Evolutionary conservation across 2,113 vertebrate genomes (phyloP).

Genomic region (zebrafish (Danio rerio)): DNA sequence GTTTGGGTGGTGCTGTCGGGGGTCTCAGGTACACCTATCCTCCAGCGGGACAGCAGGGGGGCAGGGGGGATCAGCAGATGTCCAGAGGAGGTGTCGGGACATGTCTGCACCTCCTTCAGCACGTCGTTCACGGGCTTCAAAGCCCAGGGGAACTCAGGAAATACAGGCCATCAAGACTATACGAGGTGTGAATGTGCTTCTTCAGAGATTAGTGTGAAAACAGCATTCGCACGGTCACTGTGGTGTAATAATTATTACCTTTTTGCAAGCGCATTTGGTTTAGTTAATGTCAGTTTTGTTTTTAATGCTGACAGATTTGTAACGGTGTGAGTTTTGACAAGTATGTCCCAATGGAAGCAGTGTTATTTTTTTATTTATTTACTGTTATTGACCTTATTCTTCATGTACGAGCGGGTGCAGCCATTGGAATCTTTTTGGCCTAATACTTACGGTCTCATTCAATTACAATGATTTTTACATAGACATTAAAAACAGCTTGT

Average conservation of each 20-base stretch:
- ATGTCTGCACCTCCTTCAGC: constrained; percentile 53
- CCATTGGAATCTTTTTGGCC: too few species aligned
- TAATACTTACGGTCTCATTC: too few species aligned
- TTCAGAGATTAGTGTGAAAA: background rate
- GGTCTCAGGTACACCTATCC: constrained; percentile 30
- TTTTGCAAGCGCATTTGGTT: background rate
- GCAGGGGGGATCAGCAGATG: constrained; percentile 12
- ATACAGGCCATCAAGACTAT: background rate
- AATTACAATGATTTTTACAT: too few species aligned
- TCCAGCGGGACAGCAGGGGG: background rate
- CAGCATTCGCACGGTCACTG: background rate
- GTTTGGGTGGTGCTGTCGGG: background rate
- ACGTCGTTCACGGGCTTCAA: constrained; percentile 67
- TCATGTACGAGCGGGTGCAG: too few species aligned
- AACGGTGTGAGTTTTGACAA: background rate
- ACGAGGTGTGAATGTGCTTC: background rate
- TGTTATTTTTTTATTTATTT: background rate
- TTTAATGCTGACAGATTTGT: background rate
- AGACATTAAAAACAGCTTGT: too few species aligned
- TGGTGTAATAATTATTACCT: background rate
- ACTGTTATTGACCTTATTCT: background rate
- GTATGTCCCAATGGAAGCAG: too few species aligned
- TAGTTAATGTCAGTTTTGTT: background rate
- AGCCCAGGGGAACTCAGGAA: constrained; percentile 44
- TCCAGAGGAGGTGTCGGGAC: constrained; percentile 46